Conservation (phyloP, 2,888 invertebrate species). For the Helleia helle region DNA sequence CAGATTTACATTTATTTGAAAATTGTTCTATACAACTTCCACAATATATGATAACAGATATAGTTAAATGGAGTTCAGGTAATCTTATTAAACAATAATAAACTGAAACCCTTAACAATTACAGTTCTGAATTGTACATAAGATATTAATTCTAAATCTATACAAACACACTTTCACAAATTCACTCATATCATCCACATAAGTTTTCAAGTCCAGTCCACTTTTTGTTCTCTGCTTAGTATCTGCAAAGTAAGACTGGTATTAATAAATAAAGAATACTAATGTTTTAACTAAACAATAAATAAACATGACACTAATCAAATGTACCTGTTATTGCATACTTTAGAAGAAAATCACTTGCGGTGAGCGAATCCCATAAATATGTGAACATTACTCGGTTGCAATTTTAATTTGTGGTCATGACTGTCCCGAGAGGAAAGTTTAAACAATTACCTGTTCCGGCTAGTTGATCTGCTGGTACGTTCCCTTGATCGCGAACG, state of each 20-base stretch:
- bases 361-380: constrained; percentile 5
- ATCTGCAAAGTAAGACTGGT: constrained; percentile 11
- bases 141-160: constrained; percentile 2
- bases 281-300: too few relatives aligned
- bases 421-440: not conserved
- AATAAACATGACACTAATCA: not conserved
- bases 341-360: not conserved
- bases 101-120: not conserved
- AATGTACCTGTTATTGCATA: not conserved
- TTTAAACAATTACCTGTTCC: constrained; percentile 40
- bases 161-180: constrained; percentile 11
- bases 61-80: too few relatives aligned
- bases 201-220: not conserved
- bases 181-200: constrained; percentile 6
- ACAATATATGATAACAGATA: too few relatives aligned
- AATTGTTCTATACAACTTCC: constrained; percentile 7
- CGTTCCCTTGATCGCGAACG: constrained; percentile 54
- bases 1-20: constrained; percentile 1
- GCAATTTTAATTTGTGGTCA: constrained; percentile 4
- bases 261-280: not conserved
- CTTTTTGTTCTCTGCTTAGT: constrained; percentile 7
- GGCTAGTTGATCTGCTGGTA: constrained; percentile 57
- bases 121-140: not conserved
- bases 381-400: constrained; percentile 7
- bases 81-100: constrained; percentile 2